Evolutionary conservation across 2,888 invertebrate species (phyloP).

Genomic region (Idaea dimidiata): DNA sequence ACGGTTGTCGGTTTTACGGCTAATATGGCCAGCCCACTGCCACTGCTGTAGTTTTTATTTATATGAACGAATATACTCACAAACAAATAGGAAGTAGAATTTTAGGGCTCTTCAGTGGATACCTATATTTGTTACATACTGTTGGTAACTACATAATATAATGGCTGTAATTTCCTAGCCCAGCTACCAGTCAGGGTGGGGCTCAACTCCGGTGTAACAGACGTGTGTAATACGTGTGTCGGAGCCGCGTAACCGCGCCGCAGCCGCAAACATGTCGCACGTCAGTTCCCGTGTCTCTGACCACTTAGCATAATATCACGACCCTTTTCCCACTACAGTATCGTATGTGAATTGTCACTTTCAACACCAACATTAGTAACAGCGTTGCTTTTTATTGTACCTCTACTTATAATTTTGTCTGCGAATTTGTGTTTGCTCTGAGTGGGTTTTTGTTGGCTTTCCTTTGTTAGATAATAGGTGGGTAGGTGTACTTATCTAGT

Average conservation of each 20-base stretch:
- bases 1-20: too few species aligned
- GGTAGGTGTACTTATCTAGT: not conserved
- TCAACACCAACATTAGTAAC: slow-evolving; percentile 16
- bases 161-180: not conserved
- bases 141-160: too few species aligned
- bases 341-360: slow-evolving; percentile 26
- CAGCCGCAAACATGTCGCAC: slow-evolving; percentile 44
- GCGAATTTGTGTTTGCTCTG: not conserved
- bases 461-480: not conserved
- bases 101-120: too few species aligned
- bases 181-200: not conserved
- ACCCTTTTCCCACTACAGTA: slow-evolving; percentile 38
- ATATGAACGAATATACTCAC: too few species aligned
- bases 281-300: slow-evolving; percentile 10
- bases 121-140: too few species aligned
- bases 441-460: slow-evolving; percentile 4
- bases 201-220: not conserved
- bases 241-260: slow-evolving; percentile 35
- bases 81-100: too few species aligned
- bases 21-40: too few species aligned
- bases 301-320: slow-evolving; percentile 29
- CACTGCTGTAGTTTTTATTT: too few species aligned
- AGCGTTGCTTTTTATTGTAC: slow-evolving; percentile 5
- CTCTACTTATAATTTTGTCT: not conserved
- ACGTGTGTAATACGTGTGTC: slow-evolving; percentile 17